phyloP scores from a whole-genome alignment of 1,140 invertebrate species.

The Ctenoplectra terminalis region DNA sequence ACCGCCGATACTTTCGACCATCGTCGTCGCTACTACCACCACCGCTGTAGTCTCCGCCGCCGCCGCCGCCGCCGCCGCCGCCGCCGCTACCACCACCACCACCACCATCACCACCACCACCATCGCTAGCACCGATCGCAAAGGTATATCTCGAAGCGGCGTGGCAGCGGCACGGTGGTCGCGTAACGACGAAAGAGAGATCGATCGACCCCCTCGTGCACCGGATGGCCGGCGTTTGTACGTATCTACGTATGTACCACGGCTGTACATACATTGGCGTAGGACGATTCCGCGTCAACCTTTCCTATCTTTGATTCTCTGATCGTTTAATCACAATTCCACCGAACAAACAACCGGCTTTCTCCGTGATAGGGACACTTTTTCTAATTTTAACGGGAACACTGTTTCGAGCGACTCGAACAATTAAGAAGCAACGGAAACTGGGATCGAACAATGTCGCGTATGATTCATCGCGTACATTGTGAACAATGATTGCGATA shows the following conservation, averaged over 20 bases:
- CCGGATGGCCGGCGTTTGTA: constrained; percentile 72
- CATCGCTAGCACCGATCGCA: constrained; percentile 54
- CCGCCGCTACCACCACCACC: constrained; percentile 36
- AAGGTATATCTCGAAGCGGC: constrained; percentile 57
- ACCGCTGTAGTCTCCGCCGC: constrained; percentile 28
- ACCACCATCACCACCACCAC: constrained; percentile 54
- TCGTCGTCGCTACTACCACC: constrained; percentile 15
- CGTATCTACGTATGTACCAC: constrained; percentile 63
- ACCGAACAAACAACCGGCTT: not conserved
- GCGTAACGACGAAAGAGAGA: constrained; percentile 79
- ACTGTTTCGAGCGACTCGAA: too few species aligned
- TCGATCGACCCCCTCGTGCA: constrained; percentile 75
- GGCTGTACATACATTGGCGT: constrained; percentile 58
- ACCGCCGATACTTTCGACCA: constrained; percentile 34
- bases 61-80: constrained; percentile 28
- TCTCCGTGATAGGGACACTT: too few species aligned
- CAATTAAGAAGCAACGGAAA: too few species aligned
- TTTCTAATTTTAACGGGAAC: too few species aligned
- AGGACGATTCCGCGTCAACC: not conserved
- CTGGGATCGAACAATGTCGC: too few species aligned
- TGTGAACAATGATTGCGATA: too few species aligned
- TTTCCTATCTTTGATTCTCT: not conserved
- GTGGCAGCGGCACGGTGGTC: constrained; percentile 65
- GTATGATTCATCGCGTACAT: too few species aligned
- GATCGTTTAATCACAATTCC: not conserved